Base-by-base conservation (phyloP, 2,888 invertebrate species). In the Escarpia spicata region DNA sequence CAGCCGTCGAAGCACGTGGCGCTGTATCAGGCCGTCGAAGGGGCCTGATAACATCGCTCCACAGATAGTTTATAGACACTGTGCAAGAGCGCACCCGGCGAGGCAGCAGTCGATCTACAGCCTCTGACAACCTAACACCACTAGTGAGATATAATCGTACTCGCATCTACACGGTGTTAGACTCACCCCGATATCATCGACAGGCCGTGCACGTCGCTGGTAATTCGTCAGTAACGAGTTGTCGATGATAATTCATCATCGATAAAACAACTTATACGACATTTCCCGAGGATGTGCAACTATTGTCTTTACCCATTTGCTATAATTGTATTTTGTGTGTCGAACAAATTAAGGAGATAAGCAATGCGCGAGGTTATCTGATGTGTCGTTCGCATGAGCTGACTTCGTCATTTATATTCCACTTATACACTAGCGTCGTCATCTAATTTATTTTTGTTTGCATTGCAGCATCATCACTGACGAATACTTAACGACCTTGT, bases 401-500 rank as follows among this genome's bases (percentile, higher is more conserved):
- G 75, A 75, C 75, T 75, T 75, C 26, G n/a, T 75, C 75, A n/a
- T 26, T 75, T 75, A 2, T 75, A 19, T 26, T 12, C 19, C 60
- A 6, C 19, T 15, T 75, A 19, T 75, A 26, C n/a, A 6, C 19
- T 75, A 6, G 6, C 37, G 37, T 37, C 37, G 37, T 37, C 37
- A 37, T 37, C 75, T 26, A 75, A 75, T 75, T 75, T 75, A 75
- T 75, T 75, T 75, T n/a, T 26, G 75, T 75, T 75, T 75, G 26
- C n/a, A 75, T 75, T 75, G 75, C 75, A 75, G 75, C n/a, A 75
- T 75, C 75, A 75, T 75, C 75, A 75, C 75, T 75, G 75, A 75
- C 75, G 52, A 12, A 9, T 52, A 52, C 52, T 3, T 52, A 3
- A 52, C 52, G 75, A 75, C 75, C 26, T 15, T 75, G 75, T 75